Percentiles rank a stretch among this genome's conserved stretches.
Conservation (phyloP, 2,113 vertebrate species). For the Arothron firmamentum region DNA sequence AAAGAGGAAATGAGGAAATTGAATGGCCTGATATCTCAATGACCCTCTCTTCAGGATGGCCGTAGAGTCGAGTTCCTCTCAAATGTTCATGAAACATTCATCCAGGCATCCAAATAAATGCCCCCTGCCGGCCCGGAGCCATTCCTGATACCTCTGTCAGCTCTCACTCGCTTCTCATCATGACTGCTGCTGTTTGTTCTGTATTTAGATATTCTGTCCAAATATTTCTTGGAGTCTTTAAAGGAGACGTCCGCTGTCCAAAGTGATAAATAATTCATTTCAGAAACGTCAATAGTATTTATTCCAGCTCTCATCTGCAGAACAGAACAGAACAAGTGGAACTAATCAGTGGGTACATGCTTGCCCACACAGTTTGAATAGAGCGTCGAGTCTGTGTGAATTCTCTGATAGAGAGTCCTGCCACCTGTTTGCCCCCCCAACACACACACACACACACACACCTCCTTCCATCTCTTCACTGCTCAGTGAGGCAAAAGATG, state of each 20-base stretch:
- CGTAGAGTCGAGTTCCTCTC: too few species aligned
- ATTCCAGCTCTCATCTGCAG: slow-evolving; percentile 6
- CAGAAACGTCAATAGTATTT: slow-evolving; percentile 23
- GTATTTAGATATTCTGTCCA: too few species aligned
- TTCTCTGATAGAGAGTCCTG: slow-evolving; percentile 52
- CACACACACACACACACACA: too few species aligned
- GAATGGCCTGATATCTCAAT: too few species aligned
- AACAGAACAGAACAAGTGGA: slow-evolving; percentile 27
- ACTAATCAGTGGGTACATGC: slow-evolving; percentile 37
- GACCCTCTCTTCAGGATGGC: too few species aligned
- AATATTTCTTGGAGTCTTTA: not conserved
- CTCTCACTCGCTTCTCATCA: too few species aligned
- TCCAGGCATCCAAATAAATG: too few species aligned
- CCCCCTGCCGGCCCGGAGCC: too few species aligned
- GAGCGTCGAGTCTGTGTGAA: slow-evolving; percentile 37
- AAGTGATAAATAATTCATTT: slow-evolving; percentile 18
- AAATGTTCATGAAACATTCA: too few species aligned
- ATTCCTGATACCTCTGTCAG: too few species aligned
- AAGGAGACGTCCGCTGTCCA: slow-evolving; percentile 18
- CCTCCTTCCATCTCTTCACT: slow-evolving; percentile 39
- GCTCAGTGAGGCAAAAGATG: slow-evolving; percentile 64
- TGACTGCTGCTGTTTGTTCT: too few species aligned
- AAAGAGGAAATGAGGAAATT: too few species aligned
- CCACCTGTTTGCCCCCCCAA: slow-evolving; percentile 57
- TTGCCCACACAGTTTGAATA: slow-evolving; percentile 47